Evolutionary conservation across 2,113 vertebrate species (phyloP), one percentile per base, ranked within the genome.

Genomic region (Phaetusa simplex): DNA sequence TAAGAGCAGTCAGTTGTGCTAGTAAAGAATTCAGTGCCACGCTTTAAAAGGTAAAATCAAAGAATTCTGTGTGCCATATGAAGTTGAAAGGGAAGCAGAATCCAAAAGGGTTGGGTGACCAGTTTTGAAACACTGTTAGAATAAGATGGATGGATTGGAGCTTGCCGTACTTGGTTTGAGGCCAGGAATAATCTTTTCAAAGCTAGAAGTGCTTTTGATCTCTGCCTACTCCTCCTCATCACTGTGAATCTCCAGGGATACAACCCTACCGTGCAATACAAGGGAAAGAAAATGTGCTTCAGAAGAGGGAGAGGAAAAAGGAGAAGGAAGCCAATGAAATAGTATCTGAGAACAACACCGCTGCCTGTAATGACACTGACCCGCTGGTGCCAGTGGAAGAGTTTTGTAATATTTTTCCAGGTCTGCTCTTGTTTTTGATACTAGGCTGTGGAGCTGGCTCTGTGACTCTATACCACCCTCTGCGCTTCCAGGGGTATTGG

Each of bases 171-270:
- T 98, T 98, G 98, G 96, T 97, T 97, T 91, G 83, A 96, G 94
- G 98, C 98, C 98, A 98, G 97, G 97, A 98, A 98, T 98, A 98
- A 98, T 98, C 97, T 98, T 97, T 98, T 98, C 97, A 97, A 97
- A 98, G 97, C 94, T 97, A 97, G 97, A 97, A 96, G 74, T 88
- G 96, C 97, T 97, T 98, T 98, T 98, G 98, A 98, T 98, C 97
- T 97, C 93, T 90, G 95, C 93, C 96, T 98, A 96, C 97, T 97
- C 96, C 98, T 96, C 98, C 96, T 98, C 98, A 97, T 98, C 96
- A 89, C 96, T 97, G 97, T 97, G 94, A 96, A 96, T 95, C 96
- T 98, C 98, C 97, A 98, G 97, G 98, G 98, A 98, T 97, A 97
- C 93, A 97, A 95, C 88, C 86, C 92, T 95, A 96, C 97, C n/a